Base-by-base conservation (phyloP, 1,140 invertebrate genomes). In the Tetramorium alpestre region DNA sequence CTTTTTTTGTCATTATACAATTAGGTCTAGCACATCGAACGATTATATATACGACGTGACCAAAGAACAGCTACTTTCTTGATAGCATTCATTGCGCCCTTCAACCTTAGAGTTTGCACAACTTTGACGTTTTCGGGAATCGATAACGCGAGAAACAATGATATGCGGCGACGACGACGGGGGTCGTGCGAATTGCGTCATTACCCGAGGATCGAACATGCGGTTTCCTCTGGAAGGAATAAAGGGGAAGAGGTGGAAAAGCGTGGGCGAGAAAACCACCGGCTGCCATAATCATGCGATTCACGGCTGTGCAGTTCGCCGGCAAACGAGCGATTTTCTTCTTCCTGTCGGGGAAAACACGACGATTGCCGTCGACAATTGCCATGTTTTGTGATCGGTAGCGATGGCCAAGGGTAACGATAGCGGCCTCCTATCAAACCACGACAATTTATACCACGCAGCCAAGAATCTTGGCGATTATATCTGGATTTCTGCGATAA, bases 81-180 rank as follows among this genome's bases (percentile, higher is more conserved):
- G 25, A 58, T 8, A n/a, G 18, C 13, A n/a, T 16, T 65, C 25
- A 70, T 49, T 54, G 38, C 47, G 41, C 13, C 49, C 54, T 64
- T 82, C 70, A 56, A 77, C 47, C 76, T 89, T 77, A 54, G 76
- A 47, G n/a, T 18, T 89, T 82, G 78, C 47, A n/a, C 58, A 88
- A 89, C 16, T 44, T 87, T 38, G 62, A 54, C 16, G 54, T 85
- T 58, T 65, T 49, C 11, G 33, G 5, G n/a, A 88, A 64, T 87
- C 70, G 78, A 85, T 89, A 85, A 70, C 49, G 49, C 76, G 81
- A 76, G 56, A 64, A 84, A 77, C 64, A 70, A 73, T 44, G 65
- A 86, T 38, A 67, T 44, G 33, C 38, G 33, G 41, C 51, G 6
- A 10, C 8, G 13, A 38, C 18, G 54, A 22, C 18, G 1, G 16